Evolutionary conservation across 2,797 vertebrate genomes (phyloP), one percentile per base, ranked within the genome.

Genomic region (Myioborus miniatus): DNA sequence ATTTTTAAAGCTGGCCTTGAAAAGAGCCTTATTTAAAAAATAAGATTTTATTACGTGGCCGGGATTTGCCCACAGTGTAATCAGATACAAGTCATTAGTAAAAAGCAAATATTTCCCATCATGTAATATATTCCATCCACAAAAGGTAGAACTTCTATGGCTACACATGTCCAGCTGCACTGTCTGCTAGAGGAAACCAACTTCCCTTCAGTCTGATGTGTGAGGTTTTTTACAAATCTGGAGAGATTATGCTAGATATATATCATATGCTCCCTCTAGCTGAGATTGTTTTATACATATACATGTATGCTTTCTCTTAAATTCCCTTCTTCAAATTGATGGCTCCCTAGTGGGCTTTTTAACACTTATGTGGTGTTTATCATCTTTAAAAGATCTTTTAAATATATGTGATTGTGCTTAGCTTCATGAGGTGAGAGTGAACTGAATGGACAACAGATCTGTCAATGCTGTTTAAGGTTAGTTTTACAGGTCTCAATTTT

Each of bases 301-400:
- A 94, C 36, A 62, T 74, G 69, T 81, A 94, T 90, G 46, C 65
- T 90, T 87, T 93, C 92, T 95, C 86, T 83, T 85, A 94, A 83
- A 56, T 94, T 95, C 92, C 93, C 41, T 93, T 95, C 50, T 94
- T 92, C 83, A 95, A 96, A 96, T 67, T 79, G 76, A 97, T 96
- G 72, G 32, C 46, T 96, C 90, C 93, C 88, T 83, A 67, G 86
- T 96, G 94, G 49, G 72, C 63, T 83, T 94, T 96, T 96, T 86
- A 79, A 86, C 81, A 96, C 67, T 93, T 97, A 76, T 24, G 44
- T 87, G 74, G 47, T 89, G 89, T 95, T 97, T 97, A 87, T 95
- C 86, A 89, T 96, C 83, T 81, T 96, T 96, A 82, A 26, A 96
- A 62, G 64, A 83, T 87, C 82, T 91, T 60, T 91, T 94, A 94